Conservation (phyloP, 2,113 vertebrate genomes). For the Rhabdornis inornatus region DNA sequence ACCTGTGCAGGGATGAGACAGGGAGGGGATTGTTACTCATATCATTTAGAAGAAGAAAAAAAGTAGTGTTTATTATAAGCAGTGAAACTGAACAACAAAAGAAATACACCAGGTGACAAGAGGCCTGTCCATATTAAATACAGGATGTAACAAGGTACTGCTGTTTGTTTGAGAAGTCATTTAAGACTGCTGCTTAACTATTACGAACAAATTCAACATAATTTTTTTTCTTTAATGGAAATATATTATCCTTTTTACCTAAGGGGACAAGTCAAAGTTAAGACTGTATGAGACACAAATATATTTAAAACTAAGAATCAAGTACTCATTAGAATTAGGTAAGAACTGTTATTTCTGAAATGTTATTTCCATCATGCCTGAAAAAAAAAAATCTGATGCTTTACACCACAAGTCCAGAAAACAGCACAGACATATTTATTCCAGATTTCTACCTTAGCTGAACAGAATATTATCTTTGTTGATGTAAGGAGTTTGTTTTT, state of each 20-base stretch:
- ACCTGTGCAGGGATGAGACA: neutral
- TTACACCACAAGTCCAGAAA: neutral
- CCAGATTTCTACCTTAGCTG: neutral
- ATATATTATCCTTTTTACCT: neutral
- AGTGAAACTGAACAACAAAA: neutral
- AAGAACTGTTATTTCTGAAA: neutral
- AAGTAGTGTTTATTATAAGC: neutral
- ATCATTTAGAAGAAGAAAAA: neutral
- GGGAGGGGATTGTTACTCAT: neutral
- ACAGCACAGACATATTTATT: neutral
- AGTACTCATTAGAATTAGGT: neutral
- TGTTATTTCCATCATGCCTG: neutral
- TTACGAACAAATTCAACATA: neutral
- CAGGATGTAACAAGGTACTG: neutral
- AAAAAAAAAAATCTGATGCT: neutral
- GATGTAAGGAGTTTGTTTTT: neutral
- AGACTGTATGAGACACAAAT: neutral
- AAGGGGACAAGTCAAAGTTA: neutral
- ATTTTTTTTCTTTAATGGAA: neutral
- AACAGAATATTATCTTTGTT: neutral
- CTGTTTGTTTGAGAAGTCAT: neutral
- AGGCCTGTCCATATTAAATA: neutral
- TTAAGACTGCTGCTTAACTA: neutral
- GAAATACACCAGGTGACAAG: neutral
- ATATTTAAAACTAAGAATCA: neutral